These are phyloP conservation scores for Coptodon rendalli DNA, from an alignment of 2,113 vertebrate species.

Conservation along the genomic window DNA sequence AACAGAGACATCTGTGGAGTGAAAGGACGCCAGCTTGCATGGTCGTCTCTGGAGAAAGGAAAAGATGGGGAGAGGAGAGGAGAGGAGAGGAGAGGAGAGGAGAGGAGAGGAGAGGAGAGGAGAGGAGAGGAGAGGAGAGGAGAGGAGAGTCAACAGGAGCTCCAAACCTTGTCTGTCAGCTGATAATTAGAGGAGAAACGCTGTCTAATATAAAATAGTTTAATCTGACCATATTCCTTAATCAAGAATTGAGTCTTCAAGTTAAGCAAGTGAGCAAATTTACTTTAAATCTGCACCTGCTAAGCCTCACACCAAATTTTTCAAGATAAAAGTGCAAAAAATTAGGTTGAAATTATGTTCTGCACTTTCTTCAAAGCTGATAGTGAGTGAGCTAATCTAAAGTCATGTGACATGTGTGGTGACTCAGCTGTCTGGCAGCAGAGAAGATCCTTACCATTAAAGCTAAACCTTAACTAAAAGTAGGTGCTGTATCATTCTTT, in stretches of 20 bases:
- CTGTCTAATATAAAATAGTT: slow-evolving; percentile 3
- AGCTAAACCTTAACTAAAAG: not conserved
- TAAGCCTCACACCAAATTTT: not conserved
- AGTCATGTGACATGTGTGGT: not conserved
- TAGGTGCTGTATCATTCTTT: not conserved
- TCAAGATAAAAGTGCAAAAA: not conserved
- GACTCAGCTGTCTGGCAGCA: not conserved
- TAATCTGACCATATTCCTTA: not conserved
- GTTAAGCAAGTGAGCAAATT: not conserved
- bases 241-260: not conserved
- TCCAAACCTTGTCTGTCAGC: slow-evolving; percentile 19
- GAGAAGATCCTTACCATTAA: not conserved
- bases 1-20: slow-evolving; percentile 73
- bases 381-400: not conserved
- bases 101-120: slow-evolving; percentile 2
- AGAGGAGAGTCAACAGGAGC: slow-evolving; percentile 19
- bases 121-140: slow-evolving; percentile 12
- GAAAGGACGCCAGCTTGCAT: slow-evolving; percentile 71
- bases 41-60: slow-evolving; percentile 61
- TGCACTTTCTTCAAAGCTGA: not conserved
- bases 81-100: not conserved
- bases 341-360: not conserved
- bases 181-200: slow-evolving; percentile 19
- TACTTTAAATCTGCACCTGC: not conserved
- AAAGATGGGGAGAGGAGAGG: slow-evolving; percentile 26